phyloP scores from a whole-genome alignment of 2,888 invertebrate species.

The Euphydryas editha region DNA sequence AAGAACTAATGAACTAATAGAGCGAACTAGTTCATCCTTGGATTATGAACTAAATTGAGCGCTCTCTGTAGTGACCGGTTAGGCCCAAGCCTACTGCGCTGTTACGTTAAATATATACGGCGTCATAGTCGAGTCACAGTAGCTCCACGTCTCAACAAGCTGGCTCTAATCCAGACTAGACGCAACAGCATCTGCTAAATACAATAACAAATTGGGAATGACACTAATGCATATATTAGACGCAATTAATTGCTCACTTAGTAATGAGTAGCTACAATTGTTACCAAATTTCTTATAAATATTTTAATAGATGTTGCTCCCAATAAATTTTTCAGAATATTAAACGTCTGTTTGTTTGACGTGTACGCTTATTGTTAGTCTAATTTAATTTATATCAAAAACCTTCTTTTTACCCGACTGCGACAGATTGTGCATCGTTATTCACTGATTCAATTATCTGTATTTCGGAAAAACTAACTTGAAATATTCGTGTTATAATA shows the following conservation, averaged over 20 bases:
- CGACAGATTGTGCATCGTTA: no score
- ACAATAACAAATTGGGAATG: conserved; percentile 9
- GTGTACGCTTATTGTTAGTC: no score
- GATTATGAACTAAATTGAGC: no score
- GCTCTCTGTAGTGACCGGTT: no score
- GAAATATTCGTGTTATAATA: no score
- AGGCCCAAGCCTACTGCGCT: no score
- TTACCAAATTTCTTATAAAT: background rate
- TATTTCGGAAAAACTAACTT: no score
- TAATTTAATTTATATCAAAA: no score
- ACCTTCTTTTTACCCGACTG: no score
- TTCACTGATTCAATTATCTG: no score
- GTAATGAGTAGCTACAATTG: background rate
- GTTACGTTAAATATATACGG: conserved; percentile 82
- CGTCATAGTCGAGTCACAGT: conserved; percentile 79
- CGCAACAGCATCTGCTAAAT: conserved; percentile 44
- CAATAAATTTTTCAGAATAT: background rate
- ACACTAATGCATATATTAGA: background rate
- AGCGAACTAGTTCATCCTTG: no score
- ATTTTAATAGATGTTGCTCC: background rate
- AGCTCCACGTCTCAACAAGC: conserved; percentile 61
- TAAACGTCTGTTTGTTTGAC: background rate
- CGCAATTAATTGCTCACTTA: background rate
- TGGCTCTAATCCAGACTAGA: conserved; percentile 70
- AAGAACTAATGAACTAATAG: no score